Conservation (phyloP, 2,888 invertebrate species). For the Parapristionchus giblindavisi region DNA sequence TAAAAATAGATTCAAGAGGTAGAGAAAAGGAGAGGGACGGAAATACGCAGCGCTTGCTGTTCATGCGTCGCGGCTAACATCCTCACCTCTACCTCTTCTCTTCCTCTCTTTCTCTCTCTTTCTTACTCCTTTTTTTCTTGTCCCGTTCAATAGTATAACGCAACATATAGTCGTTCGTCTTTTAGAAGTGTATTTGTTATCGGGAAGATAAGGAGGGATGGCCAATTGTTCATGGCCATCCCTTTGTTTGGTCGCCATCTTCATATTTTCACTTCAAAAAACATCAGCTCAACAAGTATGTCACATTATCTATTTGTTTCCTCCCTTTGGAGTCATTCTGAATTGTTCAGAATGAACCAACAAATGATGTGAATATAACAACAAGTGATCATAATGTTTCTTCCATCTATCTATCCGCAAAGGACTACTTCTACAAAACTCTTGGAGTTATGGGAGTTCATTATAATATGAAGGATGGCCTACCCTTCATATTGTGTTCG, state of each 20-base stretch:
- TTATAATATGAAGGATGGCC: conserved; percentile 20
- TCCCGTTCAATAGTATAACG: neutral
- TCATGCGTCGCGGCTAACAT: conserved; percentile 16
- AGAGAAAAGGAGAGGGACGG: neutral
- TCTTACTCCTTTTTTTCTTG: neutral
- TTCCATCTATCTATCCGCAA: neutral
- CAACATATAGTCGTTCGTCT: neutral
- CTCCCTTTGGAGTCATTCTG: neutral
- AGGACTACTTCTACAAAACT: neutral
- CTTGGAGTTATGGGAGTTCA: conserved; percentile 1
- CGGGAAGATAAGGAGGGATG: conserved; percentile 9
- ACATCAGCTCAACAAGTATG: no score
- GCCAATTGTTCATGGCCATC: conserved; percentile 17
- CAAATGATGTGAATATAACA: neutral
- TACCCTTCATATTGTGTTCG: conserved; percentile 25
- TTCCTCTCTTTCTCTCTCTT: neutral
- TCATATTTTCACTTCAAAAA: neutral
- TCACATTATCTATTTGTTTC: neutral
- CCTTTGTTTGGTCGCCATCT: neutral
- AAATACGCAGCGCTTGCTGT: neutral
- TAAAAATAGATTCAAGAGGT: neutral
- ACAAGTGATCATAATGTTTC: neutral
- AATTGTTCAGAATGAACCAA: neutral
- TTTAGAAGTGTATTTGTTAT: neutral
- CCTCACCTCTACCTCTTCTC: conserved; percentile 2